phyloP scores from a whole-genome alignment of 2,797 vertebrate species.

The Centroberyx gerrardi region DNA sequence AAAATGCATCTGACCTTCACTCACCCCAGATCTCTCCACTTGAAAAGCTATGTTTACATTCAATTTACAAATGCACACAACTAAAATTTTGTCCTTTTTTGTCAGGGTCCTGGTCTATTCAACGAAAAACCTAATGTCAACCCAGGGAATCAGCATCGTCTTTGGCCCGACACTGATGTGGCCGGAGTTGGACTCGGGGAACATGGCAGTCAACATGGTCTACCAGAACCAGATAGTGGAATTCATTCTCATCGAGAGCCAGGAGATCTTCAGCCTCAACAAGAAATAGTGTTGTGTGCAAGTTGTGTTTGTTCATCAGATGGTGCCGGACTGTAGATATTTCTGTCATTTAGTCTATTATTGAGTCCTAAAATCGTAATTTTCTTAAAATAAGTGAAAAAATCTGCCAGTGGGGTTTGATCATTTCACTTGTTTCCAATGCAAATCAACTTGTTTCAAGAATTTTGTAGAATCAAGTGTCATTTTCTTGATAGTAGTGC shows the following conservation, averaged over 20 bases:
- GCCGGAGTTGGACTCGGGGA: conserved; percentile 90
- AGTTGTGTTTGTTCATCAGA: neutral
- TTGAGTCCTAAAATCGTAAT: too few species aligned
- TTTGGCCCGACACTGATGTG: conserved; percentile 96
- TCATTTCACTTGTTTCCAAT: too few species aligned
- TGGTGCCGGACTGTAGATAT: too few species aligned
- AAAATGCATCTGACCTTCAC: neutral
- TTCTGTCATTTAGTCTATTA: too few species aligned
- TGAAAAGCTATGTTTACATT: neutral
- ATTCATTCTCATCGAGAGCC: conserved; percentile 90
- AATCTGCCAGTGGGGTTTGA: too few species aligned
- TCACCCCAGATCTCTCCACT: neutral
- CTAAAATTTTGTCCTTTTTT: neutral
- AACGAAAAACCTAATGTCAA: conserved; percentile 93
- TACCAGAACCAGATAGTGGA: conserved; percentile 98
- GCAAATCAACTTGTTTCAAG: too few species aligned
- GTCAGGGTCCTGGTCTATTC: conserved; percentile 90
- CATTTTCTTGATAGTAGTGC: too few species aligned
- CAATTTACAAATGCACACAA: neutral
- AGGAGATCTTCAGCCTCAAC: conserved; percentile 88
- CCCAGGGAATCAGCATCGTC: conserved; percentile 94
- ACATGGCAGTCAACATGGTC: conserved; percentile 95
- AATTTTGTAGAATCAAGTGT: too few species aligned
- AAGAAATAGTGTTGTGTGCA: conserved; percentile 31
- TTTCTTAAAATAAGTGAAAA: too few species aligned